Evolutionary conservation across 2,888 invertebrate species (phyloP).

Genomic region (Rhopalosiphum nymphaeae): DNA sequence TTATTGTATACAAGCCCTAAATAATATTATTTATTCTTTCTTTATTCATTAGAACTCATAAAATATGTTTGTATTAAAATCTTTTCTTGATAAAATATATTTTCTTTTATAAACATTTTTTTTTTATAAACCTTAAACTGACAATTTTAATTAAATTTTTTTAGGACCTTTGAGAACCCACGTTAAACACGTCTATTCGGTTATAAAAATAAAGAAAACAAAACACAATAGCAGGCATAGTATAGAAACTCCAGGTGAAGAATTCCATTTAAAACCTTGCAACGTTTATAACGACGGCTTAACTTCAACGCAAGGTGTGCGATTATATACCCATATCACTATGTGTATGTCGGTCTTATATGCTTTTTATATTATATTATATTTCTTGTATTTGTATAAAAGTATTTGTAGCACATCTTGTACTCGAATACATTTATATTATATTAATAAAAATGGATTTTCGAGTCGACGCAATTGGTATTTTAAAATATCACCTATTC

Average conservation of each 20-base stretch:
- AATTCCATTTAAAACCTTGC: slow-evolving; percentile 46
- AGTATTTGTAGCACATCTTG: not conserved
- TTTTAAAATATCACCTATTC: not conserved
- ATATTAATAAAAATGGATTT: not conserved
- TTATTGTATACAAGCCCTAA: not conserved
- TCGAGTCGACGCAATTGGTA: not conserved
- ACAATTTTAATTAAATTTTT: slow-evolving; percentile 24
- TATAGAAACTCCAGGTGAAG: slow-evolving; percentile 50
- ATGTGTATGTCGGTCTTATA: not conserved
- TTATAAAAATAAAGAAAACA: not conserved
- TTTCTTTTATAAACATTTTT: not conserved
- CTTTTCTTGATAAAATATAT: not conserved
- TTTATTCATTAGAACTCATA: slow-evolving; percentile 3
- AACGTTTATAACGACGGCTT: slow-evolving; percentile 53
- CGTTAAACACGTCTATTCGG: not conserved
- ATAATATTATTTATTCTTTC: not conserved
- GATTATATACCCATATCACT: slow-evolving; percentile 19
- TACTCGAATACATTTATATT: not conserved
- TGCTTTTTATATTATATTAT: not conserved
- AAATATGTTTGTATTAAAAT: slow-evolving; percentile 31
- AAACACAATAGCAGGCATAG: slow-evolving; percentile 28
- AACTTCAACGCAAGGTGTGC: slow-evolving; percentile 20
- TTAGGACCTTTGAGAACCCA: not conserved
- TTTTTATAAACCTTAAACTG: not conserved
- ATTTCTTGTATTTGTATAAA: not conserved